Percentiles rank a stretch among this genome's conserved stretches.
phyloP scores from a whole-genome alignment of 2,113 vertebrate genomes.

The Pseudorasbora parva region DNA sequence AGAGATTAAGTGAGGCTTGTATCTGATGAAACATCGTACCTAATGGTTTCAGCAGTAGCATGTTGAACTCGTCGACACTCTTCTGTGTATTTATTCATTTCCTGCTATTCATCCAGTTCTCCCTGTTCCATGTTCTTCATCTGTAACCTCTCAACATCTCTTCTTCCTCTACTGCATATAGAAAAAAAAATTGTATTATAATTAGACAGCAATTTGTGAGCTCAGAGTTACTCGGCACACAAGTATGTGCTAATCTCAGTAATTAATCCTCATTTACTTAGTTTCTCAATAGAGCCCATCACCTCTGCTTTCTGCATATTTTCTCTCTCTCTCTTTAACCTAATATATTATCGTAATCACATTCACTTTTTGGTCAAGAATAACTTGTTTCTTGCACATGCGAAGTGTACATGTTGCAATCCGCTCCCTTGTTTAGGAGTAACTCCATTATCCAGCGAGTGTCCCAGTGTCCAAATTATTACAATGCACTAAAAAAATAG shows the following conservation, averaged over 20 bases:
- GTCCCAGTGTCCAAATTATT: background rate
- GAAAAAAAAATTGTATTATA: conserved; percentile 48
- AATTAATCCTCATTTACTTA: conserved; percentile 54
- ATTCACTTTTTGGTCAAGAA: conserved; percentile 23
- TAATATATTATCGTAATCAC: conserved; percentile 39
- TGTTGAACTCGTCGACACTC: background rate
- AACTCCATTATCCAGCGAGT: background rate
- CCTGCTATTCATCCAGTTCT: background rate
- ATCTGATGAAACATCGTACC: background rate
- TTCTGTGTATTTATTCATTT: background rate
- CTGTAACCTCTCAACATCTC: conserved; percentile 3
- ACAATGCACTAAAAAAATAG: background rate
- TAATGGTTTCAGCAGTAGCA: background rate
- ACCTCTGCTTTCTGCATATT: conserved; percentile 19
- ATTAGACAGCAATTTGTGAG: conserved; percentile 42
- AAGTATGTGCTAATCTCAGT: conserved; percentile 48
- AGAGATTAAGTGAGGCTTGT: background rate
- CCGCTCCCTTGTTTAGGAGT: conserved; percentile 6
- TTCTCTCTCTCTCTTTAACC: conserved; percentile 16
- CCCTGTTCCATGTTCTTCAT: conserved; percentile 21
- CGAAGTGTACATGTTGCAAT: background rate
- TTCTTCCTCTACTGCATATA: conserved; percentile 13
- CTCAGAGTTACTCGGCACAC: conserved; percentile 45
- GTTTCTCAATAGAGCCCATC: conserved; percentile 10
- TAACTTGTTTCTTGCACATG: conserved; percentile 24